These are phyloP conservation scores for Psilopogon haemacephalus DNA, from an alignment of 2,113 vertebrate genomes.

Conservation along the genomic window DNA sequence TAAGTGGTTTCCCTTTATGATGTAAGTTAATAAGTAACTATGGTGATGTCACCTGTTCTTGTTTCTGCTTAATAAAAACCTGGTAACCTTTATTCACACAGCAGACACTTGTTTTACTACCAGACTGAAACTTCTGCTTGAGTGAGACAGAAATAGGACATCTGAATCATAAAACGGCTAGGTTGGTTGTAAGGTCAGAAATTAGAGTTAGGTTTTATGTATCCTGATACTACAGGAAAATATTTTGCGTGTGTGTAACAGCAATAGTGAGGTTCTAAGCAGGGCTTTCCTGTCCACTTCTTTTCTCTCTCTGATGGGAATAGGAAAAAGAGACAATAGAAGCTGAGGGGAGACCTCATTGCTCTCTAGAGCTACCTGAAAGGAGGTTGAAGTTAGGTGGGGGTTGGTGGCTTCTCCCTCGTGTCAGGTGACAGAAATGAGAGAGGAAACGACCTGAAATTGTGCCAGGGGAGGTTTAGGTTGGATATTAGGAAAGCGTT, in stretches of 20 bases:
- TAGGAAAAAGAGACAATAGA: not conserved
- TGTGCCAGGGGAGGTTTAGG: too few relatives aligned
- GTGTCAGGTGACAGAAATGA: too few relatives aligned
- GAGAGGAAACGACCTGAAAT: too few relatives aligned
- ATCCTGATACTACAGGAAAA: not conserved
- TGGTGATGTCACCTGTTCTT: not conserved
- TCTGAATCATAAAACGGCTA: not conserved
- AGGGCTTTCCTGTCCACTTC: not conserved
- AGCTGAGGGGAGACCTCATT: too few relatives aligned
- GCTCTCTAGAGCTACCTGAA: too few relatives aligned
- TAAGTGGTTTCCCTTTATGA: not conserved
- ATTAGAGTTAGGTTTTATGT: not conserved
- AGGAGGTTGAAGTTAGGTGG: too few relatives aligned
- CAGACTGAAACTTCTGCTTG: not conserved
- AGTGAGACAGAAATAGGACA: not conserved
- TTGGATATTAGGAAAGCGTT: too few relatives aligned
- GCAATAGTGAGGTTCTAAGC: not conserved
- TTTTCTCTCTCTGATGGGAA: not conserved
- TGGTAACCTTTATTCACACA: not conserved
- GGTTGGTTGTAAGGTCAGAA: not conserved
- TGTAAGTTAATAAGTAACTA: conserved; percentile 40
- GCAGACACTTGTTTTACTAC: not conserved
- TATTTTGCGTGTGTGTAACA: not conserved
- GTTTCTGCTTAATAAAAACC: not conserved
- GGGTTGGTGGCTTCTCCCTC: too few relatives aligned